Evolutionary conservation across 2,113 vertebrate genomes (phyloP).

Genomic region (Tragelaphus imberbis): DNA sequence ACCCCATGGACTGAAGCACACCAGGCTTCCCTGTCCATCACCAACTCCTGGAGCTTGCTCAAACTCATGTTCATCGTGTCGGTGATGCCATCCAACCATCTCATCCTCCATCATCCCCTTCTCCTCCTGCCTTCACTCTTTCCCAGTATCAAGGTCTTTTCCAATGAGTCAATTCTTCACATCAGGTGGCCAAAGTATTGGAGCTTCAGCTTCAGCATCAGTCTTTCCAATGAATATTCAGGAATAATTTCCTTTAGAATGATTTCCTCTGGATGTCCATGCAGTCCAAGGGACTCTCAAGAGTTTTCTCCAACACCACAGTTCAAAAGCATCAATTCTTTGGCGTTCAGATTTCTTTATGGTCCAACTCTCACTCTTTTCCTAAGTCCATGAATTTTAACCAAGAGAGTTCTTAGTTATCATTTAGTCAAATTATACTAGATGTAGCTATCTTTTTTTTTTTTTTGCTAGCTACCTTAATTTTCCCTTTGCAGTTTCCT

Average conservation of each 20-base stretch:
- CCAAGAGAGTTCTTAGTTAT: slow-evolving; percentile 34
- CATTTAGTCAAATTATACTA: not conserved
- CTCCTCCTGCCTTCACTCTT: not conserved
- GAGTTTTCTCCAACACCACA: not conserved
- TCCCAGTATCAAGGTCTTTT: not conserved
- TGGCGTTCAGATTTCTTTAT: not conserved
- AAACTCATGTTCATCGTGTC: not conserved
- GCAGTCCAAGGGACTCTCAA: not conserved
- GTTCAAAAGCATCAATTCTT: not conserved
- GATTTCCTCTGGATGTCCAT: not conserved
- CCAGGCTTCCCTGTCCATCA: not conserved
- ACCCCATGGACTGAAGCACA: not conserved
- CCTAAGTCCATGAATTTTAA: not conserved
- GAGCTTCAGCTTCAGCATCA: not conserved
- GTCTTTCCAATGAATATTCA: not conserved
- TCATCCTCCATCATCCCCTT: not conserved
- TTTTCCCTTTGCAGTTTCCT: slow-evolving; percentile 43
- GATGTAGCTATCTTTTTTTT: slow-evolving; percentile 12
- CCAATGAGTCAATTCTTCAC: not conserved
- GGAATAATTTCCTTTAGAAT: not conserved
- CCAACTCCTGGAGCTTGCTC: not conserved
- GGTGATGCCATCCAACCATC: not conserved
- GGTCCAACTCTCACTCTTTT: not conserved
- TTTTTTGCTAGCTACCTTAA: not conserved
- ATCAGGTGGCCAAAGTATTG: not conserved